Conservation (phyloP, 2,797 vertebrate species). For the Rachycentron canadum region DNA sequence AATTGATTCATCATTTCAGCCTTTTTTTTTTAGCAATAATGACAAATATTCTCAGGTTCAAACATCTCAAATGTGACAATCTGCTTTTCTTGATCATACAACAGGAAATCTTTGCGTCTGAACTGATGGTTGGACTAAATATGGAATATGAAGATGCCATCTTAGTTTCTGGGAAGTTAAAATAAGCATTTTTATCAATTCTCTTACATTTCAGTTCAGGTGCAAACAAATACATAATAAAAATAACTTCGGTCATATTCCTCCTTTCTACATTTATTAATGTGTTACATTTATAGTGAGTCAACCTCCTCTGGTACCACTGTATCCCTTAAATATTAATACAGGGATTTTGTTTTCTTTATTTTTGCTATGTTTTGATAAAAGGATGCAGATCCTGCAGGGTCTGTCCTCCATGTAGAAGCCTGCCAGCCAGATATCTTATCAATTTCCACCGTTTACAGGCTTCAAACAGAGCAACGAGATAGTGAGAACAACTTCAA, state of each 20-base stretch:
- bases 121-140: neutral
- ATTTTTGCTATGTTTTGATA: neutral
- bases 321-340: neutral
- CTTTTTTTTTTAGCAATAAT: neutral
- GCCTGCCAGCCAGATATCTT: conserved; percentile 51
- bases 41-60: neutral
- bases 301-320: neutral
- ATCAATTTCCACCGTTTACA: conserved; percentile 66
- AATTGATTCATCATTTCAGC: neutral
- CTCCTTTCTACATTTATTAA: neutral
- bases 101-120: neutral
- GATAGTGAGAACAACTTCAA: conserved; percentile 65
- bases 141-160: neutral
- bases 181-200: no score
- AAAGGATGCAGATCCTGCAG: neutral
- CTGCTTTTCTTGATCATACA: neutral
- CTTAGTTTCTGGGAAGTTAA: neutral
- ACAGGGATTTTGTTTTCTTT: neutral
- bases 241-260: neutral
- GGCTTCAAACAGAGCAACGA: conserved; percentile 48
- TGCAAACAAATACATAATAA: neutral
- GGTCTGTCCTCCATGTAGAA: conserved; percentile 18
- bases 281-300: neutral
- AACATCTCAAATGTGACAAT: neutral
- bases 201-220: no score